A percentile compares a stretch with the other conserved stretches of the same genome.
Conservation (phyloP, 37 sponge, comb jelly and placozoan species). For the Diacarnus erythraeanus region DNA sequence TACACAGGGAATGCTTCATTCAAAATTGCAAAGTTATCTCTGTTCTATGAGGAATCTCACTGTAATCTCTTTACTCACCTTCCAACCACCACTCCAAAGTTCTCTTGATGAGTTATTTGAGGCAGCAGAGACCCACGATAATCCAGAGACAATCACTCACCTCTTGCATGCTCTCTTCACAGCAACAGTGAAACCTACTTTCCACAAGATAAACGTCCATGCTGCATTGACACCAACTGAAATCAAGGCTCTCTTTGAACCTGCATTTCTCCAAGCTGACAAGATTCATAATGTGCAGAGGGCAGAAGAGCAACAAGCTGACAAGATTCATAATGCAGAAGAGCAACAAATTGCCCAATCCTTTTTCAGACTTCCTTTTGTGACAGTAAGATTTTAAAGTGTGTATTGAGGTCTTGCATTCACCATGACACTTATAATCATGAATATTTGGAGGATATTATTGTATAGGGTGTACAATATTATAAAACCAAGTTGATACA, state of each 20-base stretch:
- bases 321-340: too few relatives aligned
- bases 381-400: too few relatives aligned
- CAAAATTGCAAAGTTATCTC: slow-evolving; percentile 6
- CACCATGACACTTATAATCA: too few relatives aligned
- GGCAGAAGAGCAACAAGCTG: too few relatives aligned
- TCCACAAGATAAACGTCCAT: slow-evolving; percentile 76
- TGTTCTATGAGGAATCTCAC: slow-evolving; percentile 39
- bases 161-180: slow-evolving; percentile 48
- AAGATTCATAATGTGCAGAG: too few relatives aligned
- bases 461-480: too few relatives aligned
- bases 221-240: slow-evolving; percentile 75
- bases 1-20: slow-evolving; percentile 19
- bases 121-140: slow-evolving; percentile 8
- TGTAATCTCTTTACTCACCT: slow-evolving; percentile 27
- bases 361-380: too few relatives aligned
- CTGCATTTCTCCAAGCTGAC: slow-evolving; percentile 48
- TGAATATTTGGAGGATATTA: too few relatives aligned
- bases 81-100: not conserved
- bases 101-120: slow-evolving; percentile 21
- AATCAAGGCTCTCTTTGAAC: slow-evolving; percentile 42
- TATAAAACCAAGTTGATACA: too few relatives aligned
- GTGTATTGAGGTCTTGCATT: too few relatives aligned
- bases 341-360: too few relatives aligned
- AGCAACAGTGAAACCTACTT: slow-evolving; percentile 42
- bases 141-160: slow-evolving; percentile 39